phyloP scores from a whole-genome alignment of 2,888 invertebrate genomes.

The Amorpha juglandis region DNA sequence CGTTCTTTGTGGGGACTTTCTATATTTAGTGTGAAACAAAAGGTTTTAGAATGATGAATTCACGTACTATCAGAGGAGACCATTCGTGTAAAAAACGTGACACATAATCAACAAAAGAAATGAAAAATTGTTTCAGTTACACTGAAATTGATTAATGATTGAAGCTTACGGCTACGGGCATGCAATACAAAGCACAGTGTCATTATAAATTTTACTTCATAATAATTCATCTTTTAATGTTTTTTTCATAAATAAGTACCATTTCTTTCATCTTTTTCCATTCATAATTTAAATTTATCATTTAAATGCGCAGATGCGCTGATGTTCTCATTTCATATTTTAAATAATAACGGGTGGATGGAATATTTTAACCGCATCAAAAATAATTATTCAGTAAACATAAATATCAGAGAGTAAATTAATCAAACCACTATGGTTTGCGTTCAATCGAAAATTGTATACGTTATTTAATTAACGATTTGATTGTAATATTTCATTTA shows the following conservation, averaged over 20 bases:
- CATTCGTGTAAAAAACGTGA: not conserved
- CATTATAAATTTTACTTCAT: not conserved
- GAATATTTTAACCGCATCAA: not conserved
- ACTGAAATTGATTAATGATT: not conserved
- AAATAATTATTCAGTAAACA: slow-evolving; percentile 1
- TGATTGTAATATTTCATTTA: not conserved
- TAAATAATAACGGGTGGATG: too few relatives aligned
- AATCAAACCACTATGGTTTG: too few relatives aligned
- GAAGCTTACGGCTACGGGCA: not conserved
- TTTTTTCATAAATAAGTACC: not conserved
- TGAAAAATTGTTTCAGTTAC: not conserved
- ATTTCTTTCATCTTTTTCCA: not conserved
- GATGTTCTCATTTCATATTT: not conserved
- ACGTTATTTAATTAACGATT: not conserved
- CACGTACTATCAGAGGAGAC: not conserved
- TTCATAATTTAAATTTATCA: too few relatives aligned
- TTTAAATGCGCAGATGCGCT: not conserved
- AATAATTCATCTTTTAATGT: not conserved
- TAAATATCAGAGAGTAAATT: not conserved
- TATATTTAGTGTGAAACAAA: not conserved
- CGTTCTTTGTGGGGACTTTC: not conserved
- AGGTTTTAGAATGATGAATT: not conserved
- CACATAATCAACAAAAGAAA: slow-evolving; percentile 3
- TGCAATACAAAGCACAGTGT: not conserved
- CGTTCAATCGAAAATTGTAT: not conserved